phyloP scores from a whole-genome alignment of 2,113 vertebrate species.

The Typhlomys cinereus region DNA sequence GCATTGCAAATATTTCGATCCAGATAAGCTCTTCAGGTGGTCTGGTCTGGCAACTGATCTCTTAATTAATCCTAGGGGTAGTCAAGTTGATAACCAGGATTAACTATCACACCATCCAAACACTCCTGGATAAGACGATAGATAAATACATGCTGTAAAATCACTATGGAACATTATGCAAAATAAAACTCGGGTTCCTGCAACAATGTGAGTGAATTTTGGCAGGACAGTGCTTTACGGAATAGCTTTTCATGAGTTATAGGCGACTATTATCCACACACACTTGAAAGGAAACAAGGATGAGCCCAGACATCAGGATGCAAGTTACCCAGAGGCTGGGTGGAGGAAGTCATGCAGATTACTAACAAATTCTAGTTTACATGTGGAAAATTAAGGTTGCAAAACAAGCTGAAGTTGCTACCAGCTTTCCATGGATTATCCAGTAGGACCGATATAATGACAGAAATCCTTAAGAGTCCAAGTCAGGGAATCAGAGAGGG shows the following conservation, averaged over 20 bases:
- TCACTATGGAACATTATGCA: neutral
- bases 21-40: too few species aligned
- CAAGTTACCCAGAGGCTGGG: neutral
- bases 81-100: too few species aligned
- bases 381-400: neutral
- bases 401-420: neutral
- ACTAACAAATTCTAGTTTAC: neutral
- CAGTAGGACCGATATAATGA: neutral
- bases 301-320: neutral
- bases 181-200: neutral
- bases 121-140: too few species aligned
- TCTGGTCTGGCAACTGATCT: too few species aligned
- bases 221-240: neutral
- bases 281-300: neutral
- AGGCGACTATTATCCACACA: neutral
- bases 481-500: neutral
- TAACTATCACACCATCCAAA: too few species aligned
- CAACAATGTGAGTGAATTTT: neutral
- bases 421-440: neutral
- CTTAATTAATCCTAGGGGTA: too few species aligned
- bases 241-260: neutral
- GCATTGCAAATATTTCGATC: too few species aligned
- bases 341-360: neutral
- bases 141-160: neutral
- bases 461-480: neutral